Conservation (phyloP, 2,888 invertebrate genomes). For the Agelastica alni region DNA sequence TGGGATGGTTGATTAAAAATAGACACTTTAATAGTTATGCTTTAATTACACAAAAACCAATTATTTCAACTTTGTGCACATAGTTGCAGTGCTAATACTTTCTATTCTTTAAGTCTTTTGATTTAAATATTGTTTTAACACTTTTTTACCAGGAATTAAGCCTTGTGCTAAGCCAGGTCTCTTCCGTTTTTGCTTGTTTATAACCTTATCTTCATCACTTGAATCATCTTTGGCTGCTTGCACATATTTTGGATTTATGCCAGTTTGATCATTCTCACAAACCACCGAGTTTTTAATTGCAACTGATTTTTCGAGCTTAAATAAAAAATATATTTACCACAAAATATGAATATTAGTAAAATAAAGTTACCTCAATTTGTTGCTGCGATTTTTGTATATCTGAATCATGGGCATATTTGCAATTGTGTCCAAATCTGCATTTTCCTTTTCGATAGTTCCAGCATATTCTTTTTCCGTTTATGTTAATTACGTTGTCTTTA, state of each 20-base stretch:
- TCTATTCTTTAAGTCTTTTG: conserved; percentile 55
- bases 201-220: conserved; percentile 38
- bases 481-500: conserved; percentile 72
- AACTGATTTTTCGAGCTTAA: conserved; percentile 55
- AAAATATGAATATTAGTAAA: neutral
- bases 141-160: conserved; percentile 82
- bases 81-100: neutral
- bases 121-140: conserved; percentile 75
- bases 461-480: conserved; percentile 87
- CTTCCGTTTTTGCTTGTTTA: conserved; percentile 62
- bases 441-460: conserved; percentile 91
- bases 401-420: conserved; percentile 89
- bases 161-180: conserved; percentile 78
- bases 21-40: too few species aligned
- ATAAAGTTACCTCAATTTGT: conserved; percentile 58
- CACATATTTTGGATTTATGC: conserved; percentile 40
- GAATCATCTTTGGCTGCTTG: conserved; percentile 46
- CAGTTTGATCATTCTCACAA: conserved; percentile 34
- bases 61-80: neutral
- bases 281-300: conserved; percentile 48
- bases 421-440: conserved; percentile 89
- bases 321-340: neutral
- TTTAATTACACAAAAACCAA: too few species aligned
- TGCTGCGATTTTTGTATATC: conserved; percentile 71
- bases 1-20: too few species aligned